These are phyloP conservation scores for Micronycteris hirsuta DNA, from an alignment of 2,113 vertebrate species.

Conservation along the genomic window DNA sequence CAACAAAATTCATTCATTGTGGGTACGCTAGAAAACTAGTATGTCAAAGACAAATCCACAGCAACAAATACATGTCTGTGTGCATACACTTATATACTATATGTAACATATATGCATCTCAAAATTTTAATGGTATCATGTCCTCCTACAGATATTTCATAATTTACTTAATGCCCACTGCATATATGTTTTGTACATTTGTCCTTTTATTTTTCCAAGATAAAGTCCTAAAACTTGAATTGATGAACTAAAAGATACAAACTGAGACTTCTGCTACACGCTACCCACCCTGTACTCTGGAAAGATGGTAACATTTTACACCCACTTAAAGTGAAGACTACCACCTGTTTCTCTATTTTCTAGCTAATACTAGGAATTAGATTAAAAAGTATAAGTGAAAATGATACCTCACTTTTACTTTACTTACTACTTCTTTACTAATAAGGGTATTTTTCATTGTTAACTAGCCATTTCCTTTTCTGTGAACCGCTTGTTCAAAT, in stretches of 20 bases:
- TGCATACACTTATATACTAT: too few relatives aligned
- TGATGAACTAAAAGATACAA: neutral
- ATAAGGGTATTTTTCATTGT: neutral
- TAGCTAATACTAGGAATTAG: neutral
- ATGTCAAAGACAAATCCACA: neutral
- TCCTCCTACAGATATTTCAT: neutral
- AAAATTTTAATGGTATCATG: neutral
- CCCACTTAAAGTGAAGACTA: neutral
- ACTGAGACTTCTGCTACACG: neutral
- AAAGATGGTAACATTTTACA: neutral
- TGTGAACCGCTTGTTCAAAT: neutral
- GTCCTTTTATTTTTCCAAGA: neutral
- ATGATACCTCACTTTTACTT: neutral
- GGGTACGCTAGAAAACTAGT: neutral
- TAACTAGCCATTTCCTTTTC: constrained; percentile 11
- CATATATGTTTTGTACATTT: neutral
- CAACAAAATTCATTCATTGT: neutral
- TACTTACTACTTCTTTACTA: neutral
- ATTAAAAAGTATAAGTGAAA: neutral
- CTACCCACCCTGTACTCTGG: neutral
- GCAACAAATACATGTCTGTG: neutral
- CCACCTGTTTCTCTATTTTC: neutral
- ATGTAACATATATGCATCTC: too few relatives aligned
- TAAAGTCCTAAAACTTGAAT: neutral
- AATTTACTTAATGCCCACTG: neutral